phyloP scores from a whole-genome alignment of 1,140 invertebrate species.

The Chironomus striatipennis region DNA sequence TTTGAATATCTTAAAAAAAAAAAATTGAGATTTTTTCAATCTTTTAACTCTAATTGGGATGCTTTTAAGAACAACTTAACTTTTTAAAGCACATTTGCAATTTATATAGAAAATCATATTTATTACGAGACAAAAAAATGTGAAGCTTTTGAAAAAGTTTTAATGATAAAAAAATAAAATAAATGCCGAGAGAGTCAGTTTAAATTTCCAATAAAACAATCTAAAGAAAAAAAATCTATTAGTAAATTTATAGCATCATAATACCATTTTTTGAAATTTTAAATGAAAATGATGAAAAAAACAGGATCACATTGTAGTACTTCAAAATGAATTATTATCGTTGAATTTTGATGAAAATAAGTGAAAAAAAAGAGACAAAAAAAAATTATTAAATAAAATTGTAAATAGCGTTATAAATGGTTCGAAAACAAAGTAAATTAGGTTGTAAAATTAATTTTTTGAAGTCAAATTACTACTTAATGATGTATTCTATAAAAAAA shows the following conservation, averaged over 20 bases:
- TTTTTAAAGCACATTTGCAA: neutral
- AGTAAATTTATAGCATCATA: neutral
- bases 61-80: neutral
- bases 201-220: neutral
- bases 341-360: neutral
- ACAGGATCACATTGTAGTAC: slow-evolving; percentile 1
- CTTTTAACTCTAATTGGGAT: neutral
- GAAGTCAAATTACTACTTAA: slow-evolving; percentile 9
- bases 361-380: neutral
- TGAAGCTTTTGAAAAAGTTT: neutral
- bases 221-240: neutral
- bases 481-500: neutral
- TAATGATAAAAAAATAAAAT: neutral
- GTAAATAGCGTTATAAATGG: slow-evolving; percentile 8
- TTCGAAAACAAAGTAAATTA: neutral
- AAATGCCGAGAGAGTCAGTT: neutral
- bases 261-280: neutral
- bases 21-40: neutral
- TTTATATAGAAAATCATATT: too few species aligned
- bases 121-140: neutral
- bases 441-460: slow-evolving; percentile 9
- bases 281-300: neutral
- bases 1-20: neutral
- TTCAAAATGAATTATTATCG: slow-evolving; percentile 8
- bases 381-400: neutral